Evolutionary conservation across 2,888 invertebrate genomes (phyloP).

Genomic region (Anoncus sp.): DNA sequence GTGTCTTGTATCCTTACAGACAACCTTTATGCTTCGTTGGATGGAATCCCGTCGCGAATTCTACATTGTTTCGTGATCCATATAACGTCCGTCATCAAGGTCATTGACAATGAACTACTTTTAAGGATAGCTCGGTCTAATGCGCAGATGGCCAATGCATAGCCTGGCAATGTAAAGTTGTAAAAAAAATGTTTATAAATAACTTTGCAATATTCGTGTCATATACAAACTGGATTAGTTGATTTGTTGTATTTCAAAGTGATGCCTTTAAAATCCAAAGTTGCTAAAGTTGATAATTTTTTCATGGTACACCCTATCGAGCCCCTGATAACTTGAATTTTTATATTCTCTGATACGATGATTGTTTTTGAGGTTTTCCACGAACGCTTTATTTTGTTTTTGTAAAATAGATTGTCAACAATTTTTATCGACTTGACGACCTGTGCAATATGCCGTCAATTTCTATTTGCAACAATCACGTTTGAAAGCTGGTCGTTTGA

Average conservation of each 20-base stretch:
- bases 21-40: conserved; percentile 59
- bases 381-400: neutral
- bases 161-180: conserved; percentile 7
- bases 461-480: neutral
- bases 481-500: conserved; percentile 1
- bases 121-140: conserved; percentile 8
- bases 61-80: conserved; percentile 40
- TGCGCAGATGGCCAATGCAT: no score
- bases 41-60: conserved; percentile 53
- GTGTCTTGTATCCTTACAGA: conserved; percentile 41
- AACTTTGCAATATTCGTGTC: neutral
- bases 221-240: neutral
- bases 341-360: neutral
- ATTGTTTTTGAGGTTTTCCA: neutral
- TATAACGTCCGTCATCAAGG: conserved; percentile 29
- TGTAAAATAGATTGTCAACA: neutral
- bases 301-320: neutral
- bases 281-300: neutral
- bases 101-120: conserved; percentile 37
- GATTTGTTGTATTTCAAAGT: neutral
- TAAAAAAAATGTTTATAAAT: conserved; percentile 3
- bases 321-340: neutral
- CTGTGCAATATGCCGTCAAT: neutral
- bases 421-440: neutral
- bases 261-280: neutral